Conservation (phyloP, 2,888 invertebrate genomes). For the Anodontia alba region DNA sequence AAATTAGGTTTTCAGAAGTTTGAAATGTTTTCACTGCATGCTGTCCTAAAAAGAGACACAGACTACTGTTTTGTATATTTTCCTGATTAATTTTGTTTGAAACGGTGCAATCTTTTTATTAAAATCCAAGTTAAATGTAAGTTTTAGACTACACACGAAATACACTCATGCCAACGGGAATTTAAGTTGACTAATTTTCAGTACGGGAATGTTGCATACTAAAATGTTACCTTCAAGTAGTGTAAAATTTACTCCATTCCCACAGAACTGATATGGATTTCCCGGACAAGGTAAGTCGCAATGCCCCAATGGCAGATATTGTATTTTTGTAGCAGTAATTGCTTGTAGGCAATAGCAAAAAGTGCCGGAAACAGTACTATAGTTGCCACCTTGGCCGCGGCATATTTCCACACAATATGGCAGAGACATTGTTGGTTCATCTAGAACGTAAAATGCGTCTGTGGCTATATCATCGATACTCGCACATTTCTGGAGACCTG, state of each 20-base stretch:
- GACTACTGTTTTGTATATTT: too few species aligned
- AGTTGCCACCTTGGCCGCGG: conserved; percentile 36
- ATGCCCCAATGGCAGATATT: neutral
- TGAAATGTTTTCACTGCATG: too few species aligned
- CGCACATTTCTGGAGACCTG: neutral
- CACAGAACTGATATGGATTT: conserved; percentile 49
- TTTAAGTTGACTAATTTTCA: too few species aligned
- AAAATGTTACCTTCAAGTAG: neutral
- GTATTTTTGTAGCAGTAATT: neutral
- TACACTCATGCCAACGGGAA: too few species aligned
- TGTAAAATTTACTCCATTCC: conserved; percentile 1
- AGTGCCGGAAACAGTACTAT: conserved; percentile 22
- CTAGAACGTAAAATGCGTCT: neutral
- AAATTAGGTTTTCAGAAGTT: too few species aligned
- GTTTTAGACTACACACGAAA: too few species aligned
- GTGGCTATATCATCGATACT: neutral
- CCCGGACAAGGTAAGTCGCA: conserved; percentile 41
- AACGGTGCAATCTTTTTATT: too few species aligned
- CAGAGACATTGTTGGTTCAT: conserved; percentile 28
- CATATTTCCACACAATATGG: conserved; percentile 49
- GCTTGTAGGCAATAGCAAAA: conserved; percentile 36
- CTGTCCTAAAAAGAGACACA: too few species aligned
- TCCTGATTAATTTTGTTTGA: too few species aligned
- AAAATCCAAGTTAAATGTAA: too few species aligned
- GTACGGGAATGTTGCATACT: too few species aligned